Evolutionary conservation across 2,797 vertebrate species (phyloP).

Genomic region (Eidolon dupreanum): DNA sequence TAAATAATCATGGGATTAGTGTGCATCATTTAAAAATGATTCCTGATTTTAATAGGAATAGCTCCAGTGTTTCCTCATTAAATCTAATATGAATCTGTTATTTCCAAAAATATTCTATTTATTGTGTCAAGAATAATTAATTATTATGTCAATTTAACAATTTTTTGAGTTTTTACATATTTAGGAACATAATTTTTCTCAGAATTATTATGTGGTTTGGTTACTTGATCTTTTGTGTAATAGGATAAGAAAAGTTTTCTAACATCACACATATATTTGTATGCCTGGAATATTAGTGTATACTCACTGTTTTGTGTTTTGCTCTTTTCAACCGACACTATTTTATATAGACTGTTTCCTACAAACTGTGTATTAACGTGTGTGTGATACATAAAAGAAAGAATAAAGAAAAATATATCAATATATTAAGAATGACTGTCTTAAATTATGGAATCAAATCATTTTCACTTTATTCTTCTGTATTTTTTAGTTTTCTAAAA

Average conservation of each 20-base stretch:
- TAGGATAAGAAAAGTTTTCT: conserved; percentile 5
- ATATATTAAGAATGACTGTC: neutral
- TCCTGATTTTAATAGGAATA: neutral
- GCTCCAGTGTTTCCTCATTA: neutral
- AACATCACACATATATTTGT: neutral
- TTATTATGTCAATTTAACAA: neutral
- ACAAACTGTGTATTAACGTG: neutral
- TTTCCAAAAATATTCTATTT: neutral
- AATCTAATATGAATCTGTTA: neutral
- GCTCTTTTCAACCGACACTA: neutral
- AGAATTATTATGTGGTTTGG: neutral
- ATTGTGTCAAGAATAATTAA: neutral
- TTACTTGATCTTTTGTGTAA: neutral
- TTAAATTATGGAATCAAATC: neutral
- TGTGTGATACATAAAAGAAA: neutral
- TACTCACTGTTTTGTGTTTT: neutral
- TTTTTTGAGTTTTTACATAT: neutral
- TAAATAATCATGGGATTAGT: neutral
- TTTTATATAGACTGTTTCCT: neutral
- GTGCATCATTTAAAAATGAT: neutral
- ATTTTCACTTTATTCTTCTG: neutral
- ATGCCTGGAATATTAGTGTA: neutral
- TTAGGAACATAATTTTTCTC: conserved; percentile 18
- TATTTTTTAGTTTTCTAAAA: conserved; percentile 15
- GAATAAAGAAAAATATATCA: neutral